Percentiles rank a stretch among this genome's conserved stretches.
These are phyloP conservation scores for Phaenicophaeus curvirostris DNA, from an alignment of 2,797 vertebrate genomes.

Conservation along the genomic window DNA sequence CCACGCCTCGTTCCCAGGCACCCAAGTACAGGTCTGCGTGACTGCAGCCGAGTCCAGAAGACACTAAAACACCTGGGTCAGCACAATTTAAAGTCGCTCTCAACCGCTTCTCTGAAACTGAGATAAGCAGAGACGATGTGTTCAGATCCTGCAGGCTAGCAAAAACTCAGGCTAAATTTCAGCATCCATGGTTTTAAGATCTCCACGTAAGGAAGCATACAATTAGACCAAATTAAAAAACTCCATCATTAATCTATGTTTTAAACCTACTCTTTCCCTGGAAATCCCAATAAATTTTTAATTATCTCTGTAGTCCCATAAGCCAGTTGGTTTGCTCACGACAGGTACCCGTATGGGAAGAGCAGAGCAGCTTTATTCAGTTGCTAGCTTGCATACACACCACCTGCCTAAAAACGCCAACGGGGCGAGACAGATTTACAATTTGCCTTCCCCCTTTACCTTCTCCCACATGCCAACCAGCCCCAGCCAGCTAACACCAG, in stretches of 20 bases:
- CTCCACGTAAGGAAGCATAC: rapidly evolving
- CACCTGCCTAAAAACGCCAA: not conserved
- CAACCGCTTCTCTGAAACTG: rapidly evolving
- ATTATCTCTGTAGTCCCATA: not conserved
- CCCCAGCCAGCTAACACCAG: not conserved
- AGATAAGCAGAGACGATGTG: not conserved
- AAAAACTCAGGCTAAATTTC: not conserved
- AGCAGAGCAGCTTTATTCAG: not conserved
- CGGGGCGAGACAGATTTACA: not conserved
- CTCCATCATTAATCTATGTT: not conserved
- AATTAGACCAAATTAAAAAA: not conserved
- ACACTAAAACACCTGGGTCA: not conserved
- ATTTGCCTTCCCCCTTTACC: not conserved
- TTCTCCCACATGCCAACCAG: not conserved
- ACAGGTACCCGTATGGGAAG: not conserved
- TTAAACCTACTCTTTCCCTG: not conserved
- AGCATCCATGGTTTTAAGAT: rapidly evolving
- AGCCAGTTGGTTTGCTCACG: not conserved
- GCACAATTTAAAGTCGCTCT: not conserved
- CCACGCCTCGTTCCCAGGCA: not conserved
- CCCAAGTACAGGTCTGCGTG: rapidly evolving
- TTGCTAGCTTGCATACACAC: not conserved
- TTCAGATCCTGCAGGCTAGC: not conserved
- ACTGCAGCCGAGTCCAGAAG: not conserved
- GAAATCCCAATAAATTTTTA: not conserved